Conservation (phyloP, 2,113 vertebrate genomes). For the Heterotilapia buettikoferi region DNA sequence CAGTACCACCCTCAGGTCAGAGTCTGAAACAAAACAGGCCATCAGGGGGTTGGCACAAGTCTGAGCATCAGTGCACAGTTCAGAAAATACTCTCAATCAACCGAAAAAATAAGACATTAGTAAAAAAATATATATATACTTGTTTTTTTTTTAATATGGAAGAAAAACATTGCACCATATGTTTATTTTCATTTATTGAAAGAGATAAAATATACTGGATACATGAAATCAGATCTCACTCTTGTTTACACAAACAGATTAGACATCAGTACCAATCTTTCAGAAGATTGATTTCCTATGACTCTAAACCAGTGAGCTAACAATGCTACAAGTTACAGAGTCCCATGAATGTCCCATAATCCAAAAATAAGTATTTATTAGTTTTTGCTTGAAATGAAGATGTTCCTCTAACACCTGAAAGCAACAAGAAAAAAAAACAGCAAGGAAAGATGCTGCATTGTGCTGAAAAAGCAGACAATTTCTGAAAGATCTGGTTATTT, state of each 20-base stretch:
- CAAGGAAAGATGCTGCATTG: neutral
- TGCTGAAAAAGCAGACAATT: rapidly evolving
- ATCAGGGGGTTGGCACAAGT: neutral
- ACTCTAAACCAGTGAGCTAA: neutral
- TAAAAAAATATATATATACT: too few species aligned
- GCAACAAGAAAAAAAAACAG: neutral
- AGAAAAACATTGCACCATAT: too few species aligned
- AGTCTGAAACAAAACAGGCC: neutral
- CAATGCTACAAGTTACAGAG: neutral
- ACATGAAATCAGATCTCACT: neutral
- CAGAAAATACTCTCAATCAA: rapidly evolving
- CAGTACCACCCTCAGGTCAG: neutral
- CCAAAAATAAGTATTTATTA: neutral
- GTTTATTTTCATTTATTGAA: neutral
- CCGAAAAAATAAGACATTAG: rapidly evolving
- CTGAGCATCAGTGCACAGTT: rapidly evolving
- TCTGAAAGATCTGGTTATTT: neutral
- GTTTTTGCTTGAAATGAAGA: rapidly evolving
- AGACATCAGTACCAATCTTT: rapidly evolving
- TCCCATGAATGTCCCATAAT: rapidly evolving
- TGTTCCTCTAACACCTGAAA: neutral
- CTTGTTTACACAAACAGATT: neutral
- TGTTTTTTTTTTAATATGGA: too few species aligned
- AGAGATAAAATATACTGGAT: neutral
- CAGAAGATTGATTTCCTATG: rapidly evolving